These are phyloP conservation scores for Sterrhoptilus dennistouni DNA, from an alignment of 2,113 vertebrate genomes.

Conservation along the genomic window DNA sequence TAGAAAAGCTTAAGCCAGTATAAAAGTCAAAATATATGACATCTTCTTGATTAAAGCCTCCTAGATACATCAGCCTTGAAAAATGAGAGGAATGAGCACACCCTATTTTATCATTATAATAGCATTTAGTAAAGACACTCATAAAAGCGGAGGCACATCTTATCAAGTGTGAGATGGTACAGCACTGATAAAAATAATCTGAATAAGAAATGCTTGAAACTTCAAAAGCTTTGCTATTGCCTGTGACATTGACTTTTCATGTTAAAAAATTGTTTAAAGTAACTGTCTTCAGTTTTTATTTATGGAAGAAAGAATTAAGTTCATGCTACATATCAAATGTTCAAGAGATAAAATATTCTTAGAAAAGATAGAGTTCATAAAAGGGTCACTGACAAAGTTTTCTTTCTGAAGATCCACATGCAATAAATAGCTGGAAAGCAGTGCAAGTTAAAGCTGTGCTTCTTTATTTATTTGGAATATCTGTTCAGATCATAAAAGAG, in stretches of 20 bases:
- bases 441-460: not conserved
- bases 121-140: constrained; percentile 22
- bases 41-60: constrained; percentile 24
- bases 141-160: not conserved
- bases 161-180: constrained; percentile 30
- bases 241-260: constrained; percentile 38
- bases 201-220: constrained; percentile 46
- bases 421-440: not conserved
- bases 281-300: constrained; percentile 54
- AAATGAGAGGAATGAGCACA: constrained; percentile 17
- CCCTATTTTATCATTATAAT: constrained; percentile 32
- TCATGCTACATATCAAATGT: constrained; percentile 15
- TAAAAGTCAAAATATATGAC: not conserved
- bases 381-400: constrained; percentile 39
- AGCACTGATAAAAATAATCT: constrained; percentile 57
- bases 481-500: not conserved
- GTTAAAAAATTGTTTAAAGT: constrained; percentile 52
- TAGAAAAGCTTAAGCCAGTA: not conserved
- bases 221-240: constrained; percentile 29
- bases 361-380: constrained; percentile 29
- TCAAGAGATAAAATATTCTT: constrained; percentile 17
- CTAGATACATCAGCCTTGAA: constrained; percentile 6
- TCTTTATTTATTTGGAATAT: not conserved
- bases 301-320: constrained; percentile 12
- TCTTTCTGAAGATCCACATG: not conserved